Evolutionary conservation across 2,113 vertebrate genomes (phyloP), one percentile per base, ranked within the genome.

Genomic region (Columba livia): DNA sequence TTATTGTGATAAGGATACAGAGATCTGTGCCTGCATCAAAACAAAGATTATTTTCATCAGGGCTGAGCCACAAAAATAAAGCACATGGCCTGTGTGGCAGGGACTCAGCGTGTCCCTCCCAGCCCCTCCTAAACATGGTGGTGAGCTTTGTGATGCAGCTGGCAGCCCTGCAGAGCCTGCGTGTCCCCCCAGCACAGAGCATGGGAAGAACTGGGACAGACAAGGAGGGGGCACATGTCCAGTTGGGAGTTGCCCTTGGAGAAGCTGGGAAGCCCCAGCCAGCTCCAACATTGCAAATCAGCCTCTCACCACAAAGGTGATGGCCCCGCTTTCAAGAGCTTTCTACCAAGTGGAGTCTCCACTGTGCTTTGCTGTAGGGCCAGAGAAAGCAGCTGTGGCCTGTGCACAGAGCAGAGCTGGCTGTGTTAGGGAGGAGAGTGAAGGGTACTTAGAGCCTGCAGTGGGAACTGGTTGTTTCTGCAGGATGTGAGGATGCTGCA

Each of bases 1-100:
- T 97, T 96, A 94, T 89, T 96, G 85, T 66, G 85, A 88, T 95
- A 95, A 91, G 51, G 40, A 81, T 94, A 91, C 86, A 86, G 84
- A 94, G 42, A 54, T 66, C 50, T 80, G 48, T 73, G 77, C 15
- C 53, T 86, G 78, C 66, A 72, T 77, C 48, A 72, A 87, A 92
- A 83, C 56, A 94, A 85, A 84, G 67, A 79, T 67, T 79, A 26
- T 28, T 61, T 96, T 92, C 51, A 65, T 56, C 42, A 77, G 67
- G 69, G 78, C 17, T 81, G 71, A 66, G 56, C 60, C 1, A 18
- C 2, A 23, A 65, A 93, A 91, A 71, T 51, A 71, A 72, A 79
- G 64, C 3, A 9, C 24, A 11, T 61, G 40, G 61, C 61, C 42
- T 3, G 14, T 34, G 65, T 38, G 48, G 42, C 69, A 40, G 32